Evolutionary conservation across 1,140 invertebrate species (phyloP).

Genomic region (Meloidogyne hapla): DNA sequence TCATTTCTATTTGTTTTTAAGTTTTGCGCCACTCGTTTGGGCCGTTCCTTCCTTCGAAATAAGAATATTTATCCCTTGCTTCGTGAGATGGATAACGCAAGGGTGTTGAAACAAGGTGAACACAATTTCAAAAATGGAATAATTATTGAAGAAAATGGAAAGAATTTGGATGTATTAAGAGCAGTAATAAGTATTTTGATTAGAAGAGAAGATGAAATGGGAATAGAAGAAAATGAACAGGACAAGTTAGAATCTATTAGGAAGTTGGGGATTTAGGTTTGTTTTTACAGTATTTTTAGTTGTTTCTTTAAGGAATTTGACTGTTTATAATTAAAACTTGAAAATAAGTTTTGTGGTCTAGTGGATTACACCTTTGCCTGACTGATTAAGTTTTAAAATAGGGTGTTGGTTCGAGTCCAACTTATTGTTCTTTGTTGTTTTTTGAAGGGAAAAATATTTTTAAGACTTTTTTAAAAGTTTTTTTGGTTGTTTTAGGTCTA

Average conservation of each 20-base stretch:
- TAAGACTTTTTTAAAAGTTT: no score
- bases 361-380: background rate
- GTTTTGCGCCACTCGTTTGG: constrained; percentile 40
- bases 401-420: background rate
- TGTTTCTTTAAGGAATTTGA: background rate
- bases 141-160: constrained; percentile 18
- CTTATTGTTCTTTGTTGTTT: background rate
- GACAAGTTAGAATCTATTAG: constrained; percentile 23
- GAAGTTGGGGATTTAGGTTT: background rate
- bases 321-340: background rate
- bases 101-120: constrained; percentile 7
- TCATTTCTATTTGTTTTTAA: constrained; percentile 10
- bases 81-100: constrained; percentile 41
- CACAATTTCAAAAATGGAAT: background rate
- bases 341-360: background rate
- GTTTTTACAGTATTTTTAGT: background rate
- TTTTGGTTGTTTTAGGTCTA: no score
- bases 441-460: background rate
- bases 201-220: constrained; percentile 42
- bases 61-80: constrained; percentile 39
- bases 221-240: constrained; percentile 8
- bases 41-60: constrained; percentile 27
- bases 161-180: constrained; percentile 14
- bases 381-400: background rate
- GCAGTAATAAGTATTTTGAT: constrained; percentile 40